phyloP scores from a whole-genome alignment of 2,113 vertebrate species.

The Lagopus muta region DNA sequence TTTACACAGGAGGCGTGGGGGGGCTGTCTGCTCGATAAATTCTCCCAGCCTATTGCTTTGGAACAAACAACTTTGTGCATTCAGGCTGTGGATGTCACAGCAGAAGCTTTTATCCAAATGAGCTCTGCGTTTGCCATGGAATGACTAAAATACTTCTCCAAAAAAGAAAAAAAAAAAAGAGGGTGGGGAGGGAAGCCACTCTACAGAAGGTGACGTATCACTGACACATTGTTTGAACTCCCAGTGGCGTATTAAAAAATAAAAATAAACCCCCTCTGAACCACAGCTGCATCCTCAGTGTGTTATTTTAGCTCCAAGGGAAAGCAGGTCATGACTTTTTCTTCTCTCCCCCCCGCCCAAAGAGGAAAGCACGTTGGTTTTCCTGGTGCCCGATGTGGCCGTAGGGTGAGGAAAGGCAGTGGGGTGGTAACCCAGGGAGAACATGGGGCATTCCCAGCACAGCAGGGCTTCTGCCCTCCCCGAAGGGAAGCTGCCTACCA shows the following conservation, averaged over 20 bases:
- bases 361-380: slow-evolving; percentile 30
- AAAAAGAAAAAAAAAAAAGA: not conserved
- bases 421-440: not conserved
- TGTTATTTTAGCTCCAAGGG: slow-evolving; percentile 14
- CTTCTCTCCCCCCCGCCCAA: not conserved
- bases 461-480: not conserved
- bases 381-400: not conserved
- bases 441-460: not conserved
- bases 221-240: slow-evolving; percentile 58
- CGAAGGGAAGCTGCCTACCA: too few relatives aligned
- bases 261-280: slow-evolving; percentile 46
- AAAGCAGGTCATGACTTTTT: slow-evolving; percentile 10
- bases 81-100: slow-evolving; percentile 45
- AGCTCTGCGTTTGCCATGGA: slow-evolving; percentile 11
- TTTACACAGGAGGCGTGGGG: not conserved
- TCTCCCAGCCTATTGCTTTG: slow-evolving; percentile 51
- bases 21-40: slow-evolving; percentile 49
- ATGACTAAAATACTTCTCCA: slow-evolving; percentile 59
- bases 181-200: not conserved
- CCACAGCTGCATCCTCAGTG: slow-evolving; percentile 56
- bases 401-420: too few relatives aligned
- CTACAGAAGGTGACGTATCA: slow-evolving; percentile 16
- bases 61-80: slow-evolving; percentile 38
- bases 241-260: slow-evolving; percentile 55
- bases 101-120: slow-evolving; percentile 71